phyloP scores from a whole-genome alignment of 92 coral and sea anemone species.

The Palythoa heliodiscus region DNA sequence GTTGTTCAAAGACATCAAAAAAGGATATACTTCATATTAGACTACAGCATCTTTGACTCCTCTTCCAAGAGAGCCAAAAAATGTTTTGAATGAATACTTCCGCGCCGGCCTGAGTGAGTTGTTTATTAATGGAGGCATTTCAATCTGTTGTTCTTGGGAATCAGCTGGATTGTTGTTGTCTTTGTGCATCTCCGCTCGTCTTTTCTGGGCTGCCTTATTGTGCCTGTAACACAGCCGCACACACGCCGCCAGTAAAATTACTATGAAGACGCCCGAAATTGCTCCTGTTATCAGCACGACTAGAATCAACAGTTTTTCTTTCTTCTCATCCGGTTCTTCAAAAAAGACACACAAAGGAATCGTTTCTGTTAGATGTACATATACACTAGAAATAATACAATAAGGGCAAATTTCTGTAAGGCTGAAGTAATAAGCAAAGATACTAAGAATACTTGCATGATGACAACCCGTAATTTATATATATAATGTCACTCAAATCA shows the following conservation, averaged over 20 bases:
- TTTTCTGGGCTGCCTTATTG: background rate
- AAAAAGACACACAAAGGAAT: background rate
- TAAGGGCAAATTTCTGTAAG: no score
- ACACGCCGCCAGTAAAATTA: background rate
- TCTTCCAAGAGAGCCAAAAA: slow-evolving; percentile 4
- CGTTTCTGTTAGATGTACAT: no score
- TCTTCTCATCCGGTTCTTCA: background rate
- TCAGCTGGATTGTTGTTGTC: background rate
- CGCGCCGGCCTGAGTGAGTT: slow-evolving; percentile 9
- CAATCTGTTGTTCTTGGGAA: background rate
- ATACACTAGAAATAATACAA: no score
- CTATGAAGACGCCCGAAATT: background rate
- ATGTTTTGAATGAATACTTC: slow-evolving; percentile 16
- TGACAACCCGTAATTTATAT: no score
- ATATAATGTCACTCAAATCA: no score
- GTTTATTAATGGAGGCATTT: slow-evolving; percentile 1
- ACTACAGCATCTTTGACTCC: background rate
- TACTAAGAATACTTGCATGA: no score
- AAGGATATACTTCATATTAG: no score
- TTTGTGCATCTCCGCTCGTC: background rate
- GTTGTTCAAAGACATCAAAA: no score
- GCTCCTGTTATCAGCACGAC: background rate
- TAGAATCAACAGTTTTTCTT: background rate
- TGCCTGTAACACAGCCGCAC: background rate
- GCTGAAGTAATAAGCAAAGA: no score